Evolutionary conservation across 1,140 invertebrate genomes (phyloP), one percentile per base, ranked within the genome.

Genomic region (Aphelenchoides fujianensis): DNA sequence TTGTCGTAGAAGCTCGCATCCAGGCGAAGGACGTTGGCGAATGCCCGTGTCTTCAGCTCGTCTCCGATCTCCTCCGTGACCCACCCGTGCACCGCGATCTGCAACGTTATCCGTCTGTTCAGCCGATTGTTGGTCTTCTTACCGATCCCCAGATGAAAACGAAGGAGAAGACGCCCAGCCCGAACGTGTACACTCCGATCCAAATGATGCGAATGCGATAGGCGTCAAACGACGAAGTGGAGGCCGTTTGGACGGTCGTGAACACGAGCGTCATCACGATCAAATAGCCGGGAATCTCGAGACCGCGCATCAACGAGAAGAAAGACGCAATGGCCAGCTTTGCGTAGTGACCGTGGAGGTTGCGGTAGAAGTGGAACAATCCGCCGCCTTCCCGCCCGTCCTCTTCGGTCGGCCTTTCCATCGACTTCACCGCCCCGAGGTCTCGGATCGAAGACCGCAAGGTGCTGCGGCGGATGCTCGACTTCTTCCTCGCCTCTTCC

Each of bases 1-100:
- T 34, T n/a, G 81, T 88, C 88, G 84, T 86, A 88, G 71, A 79
- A 88, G 3, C 82, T 66, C 48, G 87, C 86, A 54, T 88, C 86
- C 84, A 86, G 84, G 59, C 82, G 75, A 7, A 88, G 61, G 75
- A 88, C 84, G 23, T 86, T 83, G n/a, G 27, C 34, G 1, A 68
- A 74, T 35, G 74, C 76, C 32, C 63, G 48, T 37, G 72, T 35
- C 28, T 75, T 69, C n/a, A 77, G 32, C 0, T 64, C 31, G 7
- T 62, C 52, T 9, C 70, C 52, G 55, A 79, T 72, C 28, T 53
- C 68, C 70, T 79, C 77, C 7, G 70, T 53, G 2, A 71, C 71
- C 36, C 57, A 69, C 7, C 53, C 70, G 16, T 19, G 12, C 3
- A 72, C 2, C 5, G 68, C 27, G 3, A 75, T 32, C n/a, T n/a